Conservation (phyloP, 2,888 invertebrate species). For the Sinopyrophorus schimmeli region DNA sequence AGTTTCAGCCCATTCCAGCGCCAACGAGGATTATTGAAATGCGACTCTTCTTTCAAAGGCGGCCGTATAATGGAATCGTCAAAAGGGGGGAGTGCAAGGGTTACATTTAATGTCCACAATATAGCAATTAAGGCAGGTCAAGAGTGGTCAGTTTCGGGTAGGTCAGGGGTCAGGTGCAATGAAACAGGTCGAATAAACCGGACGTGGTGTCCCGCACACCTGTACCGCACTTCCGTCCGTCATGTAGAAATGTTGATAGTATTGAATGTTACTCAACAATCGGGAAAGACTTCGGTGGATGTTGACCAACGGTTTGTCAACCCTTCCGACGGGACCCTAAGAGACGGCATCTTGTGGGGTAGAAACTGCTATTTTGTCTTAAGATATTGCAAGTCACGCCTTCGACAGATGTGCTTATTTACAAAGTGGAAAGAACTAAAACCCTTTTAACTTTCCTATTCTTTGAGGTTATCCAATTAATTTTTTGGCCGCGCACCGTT, state of each 20-base stretch:
- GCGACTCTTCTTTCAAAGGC: too few species aligned
- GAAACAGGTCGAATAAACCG: conserved; percentile 31
- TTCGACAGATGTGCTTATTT: conserved; percentile 50
- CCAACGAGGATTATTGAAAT: too few species aligned
- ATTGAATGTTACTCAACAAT: conserved; percentile 26
- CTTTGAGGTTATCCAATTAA: conserved; percentile 12
- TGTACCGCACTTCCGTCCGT: conserved; percentile 30
- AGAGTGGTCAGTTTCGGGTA: conserved; percentile 39
- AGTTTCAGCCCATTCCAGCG: too few species aligned
- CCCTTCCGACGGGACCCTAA: conserved; percentile 24
- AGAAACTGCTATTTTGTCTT: conserved; percentile 18
- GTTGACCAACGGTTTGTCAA: conserved; percentile 25
- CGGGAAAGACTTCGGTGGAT: too few species aligned
- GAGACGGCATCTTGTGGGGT: conserved; percentile 24
- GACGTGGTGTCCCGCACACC: conserved; percentile 33
- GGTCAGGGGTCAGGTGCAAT: conserved; percentile 40
- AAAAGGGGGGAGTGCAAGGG: conserved; percentile 25
- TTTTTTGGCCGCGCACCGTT: conserved; percentile 6
- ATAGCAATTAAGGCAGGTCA: conserved; percentile 31
- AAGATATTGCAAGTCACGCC: conserved; percentile 51
- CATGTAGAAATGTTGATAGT: conserved; percentile 21
- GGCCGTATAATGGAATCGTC: conserved; percentile 17
- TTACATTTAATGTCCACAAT: conserved; percentile 31
- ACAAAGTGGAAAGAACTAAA: conserved; percentile 46
- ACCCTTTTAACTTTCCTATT: conserved; percentile 28